Base-by-base conservation (phyloP, 2,888 invertebrate species). In the Lithophane leautieri region DNA sequence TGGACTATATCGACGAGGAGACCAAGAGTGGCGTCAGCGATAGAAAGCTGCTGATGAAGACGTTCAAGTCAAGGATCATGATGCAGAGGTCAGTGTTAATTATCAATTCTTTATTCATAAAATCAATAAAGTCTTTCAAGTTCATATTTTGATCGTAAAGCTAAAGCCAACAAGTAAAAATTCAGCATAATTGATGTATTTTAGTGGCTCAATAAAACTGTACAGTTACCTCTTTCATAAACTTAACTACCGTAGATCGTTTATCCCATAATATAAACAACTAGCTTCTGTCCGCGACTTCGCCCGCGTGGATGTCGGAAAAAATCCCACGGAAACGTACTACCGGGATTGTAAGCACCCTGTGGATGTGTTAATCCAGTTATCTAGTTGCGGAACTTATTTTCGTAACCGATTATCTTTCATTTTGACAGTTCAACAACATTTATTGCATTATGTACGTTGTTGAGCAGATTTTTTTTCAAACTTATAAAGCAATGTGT, bases 61-160 rank as follows among this genome's bases (percentile, higher is more conserved):
- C 96, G 0, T 95, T 96, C 72, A 93, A 90, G 66, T 96, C 96
- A 0, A 93, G 89, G 52, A 92, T 95, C 42, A 95, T 96, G 95
- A 91, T 96, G 92, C 92, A 94, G 68, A 90, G 96, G 88, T 89
- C 25, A 2, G 73, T 76, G 25, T 4, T 40, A 28, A n/a, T 40
- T n/a, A 9, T n/a, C 22, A 22, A 47, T 40, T 47, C 9, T 4
- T n/a, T 11, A 40, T 0, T 6, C n/a, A 34, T n/a, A 34, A 67
- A 56, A 34, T 56, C 1, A 25, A 19, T 50, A 28, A 25, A 19
- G 8, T 8, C 44, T 28, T 44, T 70, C 4, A n/a, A 70, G 34
- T 34, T 78, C n/a, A n/a, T 34, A n/a, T 28, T 28, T 73, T 72
- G 19, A 60, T 50, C 25, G 22, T 42, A 79, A 47, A 73, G 12